phyloP scores from a whole-genome alignment of 2,113 vertebrate species.

The Mustelus asterias region DNA sequence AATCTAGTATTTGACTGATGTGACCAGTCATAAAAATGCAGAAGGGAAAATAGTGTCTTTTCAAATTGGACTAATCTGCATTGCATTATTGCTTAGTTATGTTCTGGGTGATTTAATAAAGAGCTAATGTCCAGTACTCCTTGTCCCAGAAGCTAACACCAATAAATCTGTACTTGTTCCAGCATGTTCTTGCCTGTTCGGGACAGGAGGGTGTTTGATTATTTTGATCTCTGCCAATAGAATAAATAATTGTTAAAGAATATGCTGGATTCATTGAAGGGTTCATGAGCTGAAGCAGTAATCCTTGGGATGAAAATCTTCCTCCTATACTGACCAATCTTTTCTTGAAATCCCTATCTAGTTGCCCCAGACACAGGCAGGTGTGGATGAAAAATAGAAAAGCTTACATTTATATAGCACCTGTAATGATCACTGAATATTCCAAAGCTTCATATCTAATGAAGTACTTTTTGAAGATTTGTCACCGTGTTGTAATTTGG shows the following conservation, averaged over 20 bases:
- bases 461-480: background rate
- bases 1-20: background rate
- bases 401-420: background rate
- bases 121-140: conserved; percentile 5
- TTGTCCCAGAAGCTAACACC: background rate
- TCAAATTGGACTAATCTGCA: background rate
- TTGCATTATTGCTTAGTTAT: background rate
- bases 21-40: background rate
- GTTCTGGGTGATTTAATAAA: background rate
- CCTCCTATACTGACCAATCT: background rate
- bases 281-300: background rate
- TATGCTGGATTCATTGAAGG: background rate
- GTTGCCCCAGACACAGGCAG: background rate
- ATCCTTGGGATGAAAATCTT: background rate
- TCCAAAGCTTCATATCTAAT: background rate
- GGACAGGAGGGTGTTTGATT: background rate
- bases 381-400: background rate
- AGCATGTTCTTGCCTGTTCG: background rate
- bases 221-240: background rate
- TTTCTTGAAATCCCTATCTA: background rate
- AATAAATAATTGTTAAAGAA: background rate
- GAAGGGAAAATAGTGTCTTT: background rate
- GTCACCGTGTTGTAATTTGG: too few relatives aligned
- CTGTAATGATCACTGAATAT: background rate
- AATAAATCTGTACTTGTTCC: background rate